Percentiles rank a stretch among this genome's conserved stretches.
These are phyloP conservation scores for Cyanoderma ruficeps DNA, from an alignment of 2,113 vertebrate genomes.

Conservation along the genomic window DNA sequence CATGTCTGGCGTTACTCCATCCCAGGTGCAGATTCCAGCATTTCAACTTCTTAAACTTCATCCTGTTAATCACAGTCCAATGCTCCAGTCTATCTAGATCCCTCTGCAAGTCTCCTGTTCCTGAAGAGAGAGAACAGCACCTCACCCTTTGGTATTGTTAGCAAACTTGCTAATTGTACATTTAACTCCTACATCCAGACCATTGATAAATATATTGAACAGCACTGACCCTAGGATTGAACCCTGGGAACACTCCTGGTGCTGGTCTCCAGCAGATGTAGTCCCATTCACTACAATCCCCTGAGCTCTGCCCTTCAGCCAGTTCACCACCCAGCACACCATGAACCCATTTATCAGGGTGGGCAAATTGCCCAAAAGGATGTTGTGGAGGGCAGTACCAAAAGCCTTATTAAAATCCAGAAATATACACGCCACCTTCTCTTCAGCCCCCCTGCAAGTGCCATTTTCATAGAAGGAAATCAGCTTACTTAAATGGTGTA, in stretches of 20 bases:
- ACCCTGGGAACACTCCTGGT: not conserved
- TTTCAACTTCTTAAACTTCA: not conserved
- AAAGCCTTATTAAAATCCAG: not conserved
- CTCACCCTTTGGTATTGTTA: not conserved
- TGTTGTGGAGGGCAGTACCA: not conserved
- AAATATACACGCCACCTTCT: not conserved
- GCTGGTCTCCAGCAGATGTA: not conserved
- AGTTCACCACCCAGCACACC: not conserved
- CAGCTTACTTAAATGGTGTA: not conserved
- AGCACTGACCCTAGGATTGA: not conserved
- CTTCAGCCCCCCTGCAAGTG: not conserved
- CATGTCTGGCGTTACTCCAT: not conserved
- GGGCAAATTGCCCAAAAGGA: not conserved
- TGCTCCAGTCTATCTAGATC: not conserved
- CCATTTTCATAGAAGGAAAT: not conserved
- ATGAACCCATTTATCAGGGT: not conserved
- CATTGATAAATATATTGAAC: not conserved
- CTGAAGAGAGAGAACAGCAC: not conserved
- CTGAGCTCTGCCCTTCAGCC: not conserved
- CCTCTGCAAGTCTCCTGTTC: not conserved
- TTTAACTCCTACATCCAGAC: not conserved
- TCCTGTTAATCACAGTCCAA: not conserved
- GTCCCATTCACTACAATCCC: not conserved
- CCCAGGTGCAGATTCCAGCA: not conserved
- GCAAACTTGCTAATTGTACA: not conserved